Percentiles rank a stretch among this genome's conserved stretches.
Conservation (phyloP, 2,113 vertebrate species). For the Trachemys scripta region DNA sequence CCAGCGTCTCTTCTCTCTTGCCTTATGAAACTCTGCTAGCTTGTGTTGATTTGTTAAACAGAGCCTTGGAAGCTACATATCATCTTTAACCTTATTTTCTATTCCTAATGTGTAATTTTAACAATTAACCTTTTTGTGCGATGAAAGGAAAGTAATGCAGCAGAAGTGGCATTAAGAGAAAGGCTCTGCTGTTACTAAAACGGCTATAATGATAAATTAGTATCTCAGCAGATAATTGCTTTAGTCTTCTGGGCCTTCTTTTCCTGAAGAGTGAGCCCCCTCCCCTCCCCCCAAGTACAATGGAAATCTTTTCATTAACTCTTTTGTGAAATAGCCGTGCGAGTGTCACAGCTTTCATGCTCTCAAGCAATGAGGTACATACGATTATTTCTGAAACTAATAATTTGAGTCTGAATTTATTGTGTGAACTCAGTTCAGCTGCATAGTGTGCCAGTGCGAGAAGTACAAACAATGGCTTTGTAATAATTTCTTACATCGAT, state of each 20-base stretch:
- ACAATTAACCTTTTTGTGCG: conserved; percentile 44
- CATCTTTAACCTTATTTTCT: conserved; percentile 42
- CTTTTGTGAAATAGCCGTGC: neutral
- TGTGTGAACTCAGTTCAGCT: neutral
- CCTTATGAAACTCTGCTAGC: conserved; percentile 1
- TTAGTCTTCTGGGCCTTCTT: neutral
- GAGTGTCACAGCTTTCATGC: neutral
- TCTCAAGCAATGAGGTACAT: neutral
- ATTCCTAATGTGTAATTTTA: conserved; percentile 51
- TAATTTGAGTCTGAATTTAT: neutral
- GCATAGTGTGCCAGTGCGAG: neutral
- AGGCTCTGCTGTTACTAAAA: conserved; percentile 49
- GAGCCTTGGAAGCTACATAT: neutral
- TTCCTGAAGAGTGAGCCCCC: neutral
- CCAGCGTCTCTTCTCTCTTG: neutral
- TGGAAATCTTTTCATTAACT: conserved; percentile 34
- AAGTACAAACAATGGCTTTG: neutral
- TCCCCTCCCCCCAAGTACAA: neutral
- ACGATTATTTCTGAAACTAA: neutral
- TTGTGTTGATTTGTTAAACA: conserved; percentile 46
- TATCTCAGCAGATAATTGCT: conserved; percentile 47
- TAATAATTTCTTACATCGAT: neutral
- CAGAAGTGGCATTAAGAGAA: conserved; percentile 30
- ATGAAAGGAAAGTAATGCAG: conserved; percentile 5
- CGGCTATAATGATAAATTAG: conserved; percentile 40